Evolutionary conservation across 2,113 vertebrate genomes (phyloP), one percentile per base, ranked within the genome.

Genomic region (Himantopus leucocephalus): DNA sequence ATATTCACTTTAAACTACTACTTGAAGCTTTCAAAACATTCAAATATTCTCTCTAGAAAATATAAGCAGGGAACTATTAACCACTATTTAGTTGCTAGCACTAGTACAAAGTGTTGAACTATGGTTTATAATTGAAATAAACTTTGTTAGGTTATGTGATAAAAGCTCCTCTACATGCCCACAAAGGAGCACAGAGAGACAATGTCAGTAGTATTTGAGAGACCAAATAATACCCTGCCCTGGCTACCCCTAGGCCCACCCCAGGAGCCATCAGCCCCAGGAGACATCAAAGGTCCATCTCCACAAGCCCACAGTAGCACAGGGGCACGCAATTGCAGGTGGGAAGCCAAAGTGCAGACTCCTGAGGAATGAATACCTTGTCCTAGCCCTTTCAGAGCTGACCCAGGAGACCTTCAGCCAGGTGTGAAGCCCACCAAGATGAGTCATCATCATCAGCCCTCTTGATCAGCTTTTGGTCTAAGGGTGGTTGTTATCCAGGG

Each of bases 301-400:
- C 9, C n/a, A 22, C 30, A 52, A 62, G 13, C 12, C 53, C 45
- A 45, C 53, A 60, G 56, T 16, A 76, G 24, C 27, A 37, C 37
- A 68, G 34, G 16, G 6, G 6, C 4, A 12, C 0, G 0, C 5
- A 41, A 41, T 10, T 84, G 45, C 47, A 62, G 32, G 21, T 30
- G 29, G 24, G 11, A 39, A 62, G 35, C 32, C 24, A 35, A 62
- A 47, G 10, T 50, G 15, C 47, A 29, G 12, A 12, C 56, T 88
- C 8, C 52, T 35, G 39, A 58, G 8, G 8, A 90, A 16, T 0
- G 1, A 53, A 35, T 3, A 10, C 5, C 8, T 39, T 71, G 10
- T 55, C 16, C 2, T 3, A 12, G 7, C 74, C 23, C 27, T 70
- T 66, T 45, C n/a, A 32, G 10, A 58, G 19, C 15, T 43, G 55